Evolutionary conservation across 2,888 invertebrate species (phyloP).

Genomic region (Drosophila neotestacea): DNA sequence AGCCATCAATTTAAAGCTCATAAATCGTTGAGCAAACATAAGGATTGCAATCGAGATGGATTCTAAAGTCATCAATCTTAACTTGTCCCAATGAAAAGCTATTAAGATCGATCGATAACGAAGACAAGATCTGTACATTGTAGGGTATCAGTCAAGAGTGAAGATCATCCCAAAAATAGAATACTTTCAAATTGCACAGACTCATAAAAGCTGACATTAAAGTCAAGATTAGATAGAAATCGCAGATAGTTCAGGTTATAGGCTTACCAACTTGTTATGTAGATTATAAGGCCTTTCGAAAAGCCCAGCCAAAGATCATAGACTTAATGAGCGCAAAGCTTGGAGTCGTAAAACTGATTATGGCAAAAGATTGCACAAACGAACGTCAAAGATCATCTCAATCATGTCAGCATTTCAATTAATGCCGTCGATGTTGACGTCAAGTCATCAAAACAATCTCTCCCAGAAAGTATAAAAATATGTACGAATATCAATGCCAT

Average conservation of each 20-base stretch:
- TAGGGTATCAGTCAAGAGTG: not conserved
- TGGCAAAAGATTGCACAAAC: constrained; percentile 13
- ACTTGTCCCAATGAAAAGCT: not conserved
- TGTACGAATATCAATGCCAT: constrained; percentile 63
- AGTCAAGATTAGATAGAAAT: constrained; percentile 5
- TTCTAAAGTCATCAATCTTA: constrained; percentile 56
- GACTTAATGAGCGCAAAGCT: constrained; percentile 34
- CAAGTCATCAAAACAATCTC: constrained; percentile 18
- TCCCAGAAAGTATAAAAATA: constrained; percentile 9
- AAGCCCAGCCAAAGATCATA: constrained; percentile 29
- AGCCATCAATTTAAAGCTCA: constrained; percentile 63
- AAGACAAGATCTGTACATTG: not conserved
- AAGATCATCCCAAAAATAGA: not conserved
- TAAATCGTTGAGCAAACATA: constrained; percentile 52
- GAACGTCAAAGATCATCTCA: constrained; percentile 37
- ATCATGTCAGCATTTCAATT: constrained; percentile 46
- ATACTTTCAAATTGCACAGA: not conserved
- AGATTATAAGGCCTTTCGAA: constrained; percentile 20
- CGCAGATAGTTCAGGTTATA: constrained; percentile 6
- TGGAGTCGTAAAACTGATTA: constrained; percentile 28
- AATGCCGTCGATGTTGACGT: constrained; percentile 18
- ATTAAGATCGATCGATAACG: constrained; percentile 8
- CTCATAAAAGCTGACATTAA: not conserved
- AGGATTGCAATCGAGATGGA: constrained; percentile 15
- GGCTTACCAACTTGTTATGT: constrained; percentile 29